Base-by-base conservation (phyloP, 2,888 invertebrate genomes). In the Diploptera punctata region DNA sequence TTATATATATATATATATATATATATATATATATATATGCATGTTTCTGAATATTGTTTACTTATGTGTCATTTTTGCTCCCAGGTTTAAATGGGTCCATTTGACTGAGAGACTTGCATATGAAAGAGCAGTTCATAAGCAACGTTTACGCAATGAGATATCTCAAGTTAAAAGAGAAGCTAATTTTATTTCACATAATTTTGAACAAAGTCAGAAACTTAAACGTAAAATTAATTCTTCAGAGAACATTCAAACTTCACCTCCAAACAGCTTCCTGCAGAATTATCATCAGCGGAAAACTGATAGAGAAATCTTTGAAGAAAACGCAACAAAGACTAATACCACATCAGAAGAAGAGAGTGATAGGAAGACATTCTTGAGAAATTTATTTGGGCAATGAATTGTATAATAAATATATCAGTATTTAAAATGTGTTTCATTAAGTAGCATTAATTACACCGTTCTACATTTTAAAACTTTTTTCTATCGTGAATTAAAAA, bases 21-120 rank as follows among this genome's bases (percentile, higher is more conserved):
- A n/a, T n/a, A n/a, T n/a, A n/a, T n/a, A n/a, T n/a, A n/a, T n/a
- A n/a, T n/a, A n/a, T n/a, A n/a, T n/a, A n/a, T n/a, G n/a, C n/a
- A n/a, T n/a, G n/a, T n/a, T n/a, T n/a, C n/a, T n/a, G n/a, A n/a
- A n/a, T n/a, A n/a, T n/a, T n/a, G n/a, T n/a, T n/a, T n/a, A n/a
- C n/a, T n/a, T n/a, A n/a, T n/a, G n/a, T n/a, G n/a, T n/a, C n/a
- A n/a, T n/a, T n/a, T n/a, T n/a, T n/a, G n/a, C n/a, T 76, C 82
- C 44, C 75, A 88, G 94, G 77, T 99, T 99, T 81, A 98, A 98
- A 83, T 99, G 99, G 99, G 87, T 91, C 31, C 98, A 99, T 83
- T 86, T 99, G 52, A 94, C 94, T 81, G 99, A 99, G 84, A 88
- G 97, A 77, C 85, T 99, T 77, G 93, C 94, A 2, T 98, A 97